phyloP scores from a whole-genome alignment of 2,797 vertebrate genomes.

The Monodelphis domestica region DNA sequence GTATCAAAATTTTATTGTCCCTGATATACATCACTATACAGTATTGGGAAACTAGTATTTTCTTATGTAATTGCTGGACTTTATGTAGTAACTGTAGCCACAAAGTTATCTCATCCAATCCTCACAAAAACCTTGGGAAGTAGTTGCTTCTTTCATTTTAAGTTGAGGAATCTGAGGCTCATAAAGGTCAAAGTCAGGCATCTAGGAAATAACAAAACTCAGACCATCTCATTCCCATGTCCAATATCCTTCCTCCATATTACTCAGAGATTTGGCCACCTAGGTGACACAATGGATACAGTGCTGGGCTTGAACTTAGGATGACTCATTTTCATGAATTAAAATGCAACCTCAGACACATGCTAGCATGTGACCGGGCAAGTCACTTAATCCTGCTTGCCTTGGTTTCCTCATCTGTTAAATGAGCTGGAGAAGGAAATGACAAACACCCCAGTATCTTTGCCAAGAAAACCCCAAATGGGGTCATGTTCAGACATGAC shows the following conservation, averaged over 20 bases:
- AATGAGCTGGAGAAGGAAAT: too few species aligned
- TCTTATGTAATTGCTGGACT: not conserved
- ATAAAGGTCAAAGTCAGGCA: not conserved
- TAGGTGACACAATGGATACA: not conserved
- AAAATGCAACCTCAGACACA: not conserved
- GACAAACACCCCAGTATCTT: not conserved
- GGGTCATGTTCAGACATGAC: not conserved
- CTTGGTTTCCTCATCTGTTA: too few species aligned
- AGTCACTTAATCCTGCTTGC: not conserved
- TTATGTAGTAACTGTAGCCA: not conserved
- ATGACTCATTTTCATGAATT: not conserved
- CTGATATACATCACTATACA: not conserved
- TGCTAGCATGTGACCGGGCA: not conserved
- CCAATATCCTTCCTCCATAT: not conserved
- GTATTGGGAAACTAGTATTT: not conserved
- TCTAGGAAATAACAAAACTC: not conserved
- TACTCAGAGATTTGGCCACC: not conserved
- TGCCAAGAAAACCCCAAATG: not conserved
- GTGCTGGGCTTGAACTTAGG: not conserved
- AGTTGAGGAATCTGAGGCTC: not conserved
- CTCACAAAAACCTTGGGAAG: not conserved
- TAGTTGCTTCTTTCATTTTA: not conserved
- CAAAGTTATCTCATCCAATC: not conserved
- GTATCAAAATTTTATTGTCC: not conserved
- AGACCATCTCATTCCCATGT: not conserved